Base-by-base conservation (phyloP, 2,797 vertebrate genomes). In the Octomys mimax region DNA sequence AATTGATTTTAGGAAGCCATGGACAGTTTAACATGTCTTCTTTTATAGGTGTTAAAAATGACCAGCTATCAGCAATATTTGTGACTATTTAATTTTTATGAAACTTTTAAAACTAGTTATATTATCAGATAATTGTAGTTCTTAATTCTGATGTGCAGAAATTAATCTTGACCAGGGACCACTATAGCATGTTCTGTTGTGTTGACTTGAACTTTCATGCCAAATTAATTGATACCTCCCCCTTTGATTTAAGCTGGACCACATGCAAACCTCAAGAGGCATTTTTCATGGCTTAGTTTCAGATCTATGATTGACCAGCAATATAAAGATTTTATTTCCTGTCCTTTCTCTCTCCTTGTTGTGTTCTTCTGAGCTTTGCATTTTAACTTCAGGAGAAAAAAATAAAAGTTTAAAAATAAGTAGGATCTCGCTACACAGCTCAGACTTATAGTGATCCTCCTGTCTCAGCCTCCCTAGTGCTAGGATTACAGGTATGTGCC, bases 1-100 rank as follows among this genome's bases (percentile, higher is more conserved):
- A 84, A 49, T 81, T 93, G 54, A 81, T 46, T 66, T 26, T 87
- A 78, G 54, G 39, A 73, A 81, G n/a, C 39, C 54, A 80, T 87
- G 5, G 9, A 82, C 62, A 5, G 18, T 42, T 90, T 78, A n/a
- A 49, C 84, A 36, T 46, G 52, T n/a, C 59, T 89, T 68, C 3
- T 89, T 75, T 26, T 68, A 14, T 16, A 79, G 10, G 1, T 36
- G 42, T 81, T 13, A 86, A 78, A 80, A 82, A 77, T 21, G 22
- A 68, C 39, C 24, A 46, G 19, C 1, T 9, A 70, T n/a, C 73
- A 57, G 66, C 2, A 75, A 75, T 91, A 68, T 5, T 62, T 83
- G 16, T 36, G 31, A 39, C n/a, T 68, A 84, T 59, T 93, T 71
- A 31, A 46, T 92, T 49, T n/a, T 52, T 64, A 59, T 66, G 39